Evolutionary conservation across 37 sponge, comb jelly and placozoan species (phyloP), one percentile per base, ranked within the genome.

Genomic region (Cliona cf. orientalis): DNA sequence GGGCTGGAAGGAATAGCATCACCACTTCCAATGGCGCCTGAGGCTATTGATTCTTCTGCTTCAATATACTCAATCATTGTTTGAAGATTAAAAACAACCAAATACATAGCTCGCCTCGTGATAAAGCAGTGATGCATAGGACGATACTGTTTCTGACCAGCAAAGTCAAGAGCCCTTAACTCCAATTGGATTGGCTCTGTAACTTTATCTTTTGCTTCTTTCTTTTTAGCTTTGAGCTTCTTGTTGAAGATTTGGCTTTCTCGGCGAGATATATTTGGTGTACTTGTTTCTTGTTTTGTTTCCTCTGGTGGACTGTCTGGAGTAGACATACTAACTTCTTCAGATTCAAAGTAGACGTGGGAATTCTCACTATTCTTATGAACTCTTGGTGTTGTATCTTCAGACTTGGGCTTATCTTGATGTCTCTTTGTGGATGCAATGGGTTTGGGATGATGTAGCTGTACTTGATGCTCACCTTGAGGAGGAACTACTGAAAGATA

Each of bases 81-180:
- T 41, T 25, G 72, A 3, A 69, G 6, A 62, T 90, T 85, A 72
- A 72, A 85, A 1, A 85, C 86, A 9, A 84, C 67, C 4, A 85
- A 2, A 66, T 84, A 90, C 39, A 90, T 43, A 28, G 91, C 66
- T 36, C 82, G 75, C 22, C 79, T 80, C 28, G 80, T 74, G 55
- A 90, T 84, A 63, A 90, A 90, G 77, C 91, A 90, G 37, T 84
- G 91, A 41, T 90, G 91, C 91, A 90, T 90, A 65, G 91, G 80
- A 5, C 80, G 75, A 46, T 90, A 90, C 40, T 66, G 60, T 21
- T 84, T 80, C 59, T 90, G 91, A 2, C 91, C 91, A 19, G 91
- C 91, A 80, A 90, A 90, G 62, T 90, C 86, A 11, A 79, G 76
- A 11, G 79, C 53, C 41, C 72, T 82, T 7, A 62, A 34, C 2